Conservation (phyloP, 2,113 vertebrate genomes). For the Butorides virescens region DNA sequence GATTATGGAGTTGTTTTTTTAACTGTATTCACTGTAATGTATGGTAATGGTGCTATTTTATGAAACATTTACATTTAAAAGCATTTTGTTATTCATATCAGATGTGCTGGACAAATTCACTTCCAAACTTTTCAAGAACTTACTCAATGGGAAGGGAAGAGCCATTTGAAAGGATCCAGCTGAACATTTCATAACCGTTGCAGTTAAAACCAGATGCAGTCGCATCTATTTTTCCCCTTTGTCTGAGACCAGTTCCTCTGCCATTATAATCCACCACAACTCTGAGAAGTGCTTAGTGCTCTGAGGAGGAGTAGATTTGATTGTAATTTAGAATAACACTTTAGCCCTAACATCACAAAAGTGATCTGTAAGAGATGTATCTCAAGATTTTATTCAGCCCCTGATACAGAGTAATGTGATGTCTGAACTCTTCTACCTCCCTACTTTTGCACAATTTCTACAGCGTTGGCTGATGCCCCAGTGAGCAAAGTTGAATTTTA, state of each 20-base stretch:
- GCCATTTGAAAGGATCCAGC: slow-evolving; percentile 1
- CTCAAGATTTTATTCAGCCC: background rate
- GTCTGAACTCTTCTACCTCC: background rate
- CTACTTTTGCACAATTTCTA: background rate
- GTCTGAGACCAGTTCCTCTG: background rate
- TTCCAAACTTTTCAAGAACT: slow-evolving; percentile 45
- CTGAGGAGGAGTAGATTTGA: background rate
- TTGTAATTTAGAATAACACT: background rate
- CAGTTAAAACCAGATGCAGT: background rate
- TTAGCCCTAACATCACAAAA: background rate
- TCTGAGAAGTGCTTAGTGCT: background rate
- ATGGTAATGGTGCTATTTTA: slow-evolving; percentile 17
- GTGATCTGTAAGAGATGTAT: background rate
- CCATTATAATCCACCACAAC: background rate
- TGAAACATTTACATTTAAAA: slow-evolving; percentile 33
- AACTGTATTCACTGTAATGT: slow-evolving; percentile 27
- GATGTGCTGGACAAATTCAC: background rate
- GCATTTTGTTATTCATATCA: background rate
- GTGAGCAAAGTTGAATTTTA: background rate
- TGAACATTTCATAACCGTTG: background rate
- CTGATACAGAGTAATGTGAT: background rate
- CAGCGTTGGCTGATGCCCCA: background rate
- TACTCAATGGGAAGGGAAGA: background rate
- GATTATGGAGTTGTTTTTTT: background rate
- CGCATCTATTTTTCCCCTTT: background rate